Evolutionary conservation across 2,113 vertebrate species (phyloP).

Genomic region (Chiloscyllium plagiosum): DNA sequence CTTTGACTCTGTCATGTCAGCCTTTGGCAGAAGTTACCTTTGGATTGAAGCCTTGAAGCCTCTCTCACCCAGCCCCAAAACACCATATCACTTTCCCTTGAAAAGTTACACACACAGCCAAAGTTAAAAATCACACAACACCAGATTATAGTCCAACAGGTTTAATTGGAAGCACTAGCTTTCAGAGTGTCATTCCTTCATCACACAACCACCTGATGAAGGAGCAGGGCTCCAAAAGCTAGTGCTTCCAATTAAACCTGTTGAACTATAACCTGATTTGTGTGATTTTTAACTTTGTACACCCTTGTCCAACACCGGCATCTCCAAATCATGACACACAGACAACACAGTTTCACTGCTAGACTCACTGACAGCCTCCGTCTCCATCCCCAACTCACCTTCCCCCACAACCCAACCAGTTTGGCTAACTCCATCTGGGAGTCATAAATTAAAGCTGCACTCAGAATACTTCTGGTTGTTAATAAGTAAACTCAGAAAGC

Average conservation of each 20-base stretch:
- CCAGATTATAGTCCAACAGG: no score
- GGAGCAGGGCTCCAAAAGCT: no score
- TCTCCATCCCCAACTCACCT: neutral
- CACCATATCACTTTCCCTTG: neutral
- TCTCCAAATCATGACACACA: no score
- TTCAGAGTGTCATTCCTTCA: no score
- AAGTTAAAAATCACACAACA: no score
- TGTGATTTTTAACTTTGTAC: no score
- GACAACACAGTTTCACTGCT: neutral
- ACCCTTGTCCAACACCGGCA: no score
- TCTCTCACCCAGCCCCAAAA: neutral
- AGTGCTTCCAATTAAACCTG: no score
- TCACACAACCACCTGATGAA: no score
- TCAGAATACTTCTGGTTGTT: neutral
- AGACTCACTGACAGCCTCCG: neutral
- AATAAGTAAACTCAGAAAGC: neutral
- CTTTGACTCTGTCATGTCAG: neutral
- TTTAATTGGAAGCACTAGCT: no score
- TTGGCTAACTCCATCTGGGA: neutral
- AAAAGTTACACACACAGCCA: neutral
- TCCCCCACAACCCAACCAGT: neutral
- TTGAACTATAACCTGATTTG: no score
- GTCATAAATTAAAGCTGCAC: neutral
- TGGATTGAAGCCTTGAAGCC: neutral
- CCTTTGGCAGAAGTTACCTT: neutral